A percentile compares a stretch with the other conserved stretches of the same genome.
These are phyloP conservation scores for Centropyge bicolor DNA, from an alignment of 2,797 vertebrate species.

Conservation along the genomic window DNA sequence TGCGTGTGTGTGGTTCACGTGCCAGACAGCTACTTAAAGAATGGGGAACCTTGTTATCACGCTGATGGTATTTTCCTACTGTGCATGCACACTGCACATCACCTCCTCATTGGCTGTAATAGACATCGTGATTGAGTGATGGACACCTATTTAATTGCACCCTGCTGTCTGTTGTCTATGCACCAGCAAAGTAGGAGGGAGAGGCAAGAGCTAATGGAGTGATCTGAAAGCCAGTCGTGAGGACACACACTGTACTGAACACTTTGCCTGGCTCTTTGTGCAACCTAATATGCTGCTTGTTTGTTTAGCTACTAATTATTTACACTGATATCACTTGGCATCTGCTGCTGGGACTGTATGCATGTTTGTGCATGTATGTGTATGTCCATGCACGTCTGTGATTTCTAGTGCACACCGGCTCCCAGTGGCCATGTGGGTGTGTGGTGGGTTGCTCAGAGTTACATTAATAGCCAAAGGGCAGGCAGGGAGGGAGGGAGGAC, in stretches of 20 bases:
- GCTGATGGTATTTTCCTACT: conserved; percentile 45
- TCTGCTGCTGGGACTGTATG: conserved; percentile 39
- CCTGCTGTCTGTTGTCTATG: conserved; percentile 58
- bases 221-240: conserved; percentile 31
- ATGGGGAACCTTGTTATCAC: conserved; percentile 52
- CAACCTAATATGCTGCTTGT: conserved; percentile 53
- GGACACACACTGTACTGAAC: conserved; percentile 44
- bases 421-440: conserved; percentile 84
- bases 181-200: conserved; percentile 42
- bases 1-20: conserved; percentile 6
- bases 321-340: conserved; percentile 60
- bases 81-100: conserved; percentile 50
- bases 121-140: conserved; percentile 60
- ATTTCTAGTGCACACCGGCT: conserved; percentile 66
- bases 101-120: conserved; percentile 39
- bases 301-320: conserved; percentile 71
- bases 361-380: conserved; percentile 41
- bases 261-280: conserved; percentile 30
- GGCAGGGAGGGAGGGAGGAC: conserved; percentile 78
- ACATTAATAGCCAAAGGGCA: conserved; percentile 87
- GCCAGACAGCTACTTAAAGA: conserved; percentile 37
- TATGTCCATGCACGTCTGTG: conserved; percentile 50
- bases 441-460: conserved; percentile 83
- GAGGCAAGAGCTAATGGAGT: conserved; percentile 38
- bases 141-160: conserved; percentile 60